phyloP scores from a whole-genome alignment of 2,113 vertebrate species.

The Aythya baeri region DNA sequence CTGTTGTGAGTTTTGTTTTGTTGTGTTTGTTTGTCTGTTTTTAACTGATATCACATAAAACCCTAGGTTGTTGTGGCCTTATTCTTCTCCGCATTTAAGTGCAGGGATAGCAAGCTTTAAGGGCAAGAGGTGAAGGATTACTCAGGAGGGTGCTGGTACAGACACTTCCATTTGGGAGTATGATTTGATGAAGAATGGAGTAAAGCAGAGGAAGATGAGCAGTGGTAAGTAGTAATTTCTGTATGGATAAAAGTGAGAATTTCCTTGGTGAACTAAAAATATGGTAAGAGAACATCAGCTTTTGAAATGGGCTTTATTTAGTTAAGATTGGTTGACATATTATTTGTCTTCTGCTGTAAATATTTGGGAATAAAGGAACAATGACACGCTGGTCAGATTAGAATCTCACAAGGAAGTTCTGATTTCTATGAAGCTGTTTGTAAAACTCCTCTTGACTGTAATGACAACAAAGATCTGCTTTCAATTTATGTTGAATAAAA shows the following conservation, averaged over 20 bases:
- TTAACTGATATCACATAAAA: not conserved
- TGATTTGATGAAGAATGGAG: constrained; percentile 5
- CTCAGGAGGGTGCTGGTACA: not conserved
- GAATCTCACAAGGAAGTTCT: not conserved
- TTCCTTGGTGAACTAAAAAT: not conserved
- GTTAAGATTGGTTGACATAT: not conserved
- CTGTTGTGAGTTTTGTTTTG: not conserved
- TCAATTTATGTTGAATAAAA: not conserved
- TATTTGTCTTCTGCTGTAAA: not conserved
- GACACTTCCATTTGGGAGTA: not conserved
- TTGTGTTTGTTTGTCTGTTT: not conserved
- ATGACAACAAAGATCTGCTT: not conserved
- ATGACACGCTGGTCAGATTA: not conserved
- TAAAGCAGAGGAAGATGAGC: constrained; percentile 21
- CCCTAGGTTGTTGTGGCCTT: not conserved
- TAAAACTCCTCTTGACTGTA: not conserved
- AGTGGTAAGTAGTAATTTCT: constrained; percentile 50
- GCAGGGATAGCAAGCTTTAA: not conserved
- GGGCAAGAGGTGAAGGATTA: constrained; percentile 12
- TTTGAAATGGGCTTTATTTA: not conserved
- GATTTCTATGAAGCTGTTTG: not conserved
- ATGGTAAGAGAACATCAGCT: not conserved
- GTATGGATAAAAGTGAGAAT: not conserved
- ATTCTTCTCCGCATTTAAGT: not conserved
- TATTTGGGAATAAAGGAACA: not conserved